Evolutionary conservation across 2,797 vertebrate species (phyloP).

Genomic region (Platyrinchus mystaceus): DNA sequence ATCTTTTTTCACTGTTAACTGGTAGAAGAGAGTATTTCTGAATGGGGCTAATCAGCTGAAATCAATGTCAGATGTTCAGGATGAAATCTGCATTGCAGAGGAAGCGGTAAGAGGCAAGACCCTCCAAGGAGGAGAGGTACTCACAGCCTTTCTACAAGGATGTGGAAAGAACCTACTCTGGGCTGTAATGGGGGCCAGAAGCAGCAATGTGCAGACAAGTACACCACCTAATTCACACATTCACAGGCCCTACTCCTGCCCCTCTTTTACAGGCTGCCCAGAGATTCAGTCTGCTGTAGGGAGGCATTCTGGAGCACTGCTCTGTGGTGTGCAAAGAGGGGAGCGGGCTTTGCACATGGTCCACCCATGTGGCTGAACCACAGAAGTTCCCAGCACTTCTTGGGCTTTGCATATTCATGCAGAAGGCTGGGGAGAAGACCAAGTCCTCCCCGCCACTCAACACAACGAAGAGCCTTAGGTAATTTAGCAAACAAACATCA

Average conservation of each 20-base stretch:
- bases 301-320: slow-evolving; percentile 1
- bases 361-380: not conserved
- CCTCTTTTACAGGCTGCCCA: not conserved
- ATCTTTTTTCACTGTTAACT: not conserved
- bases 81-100: slow-evolving; percentile 6
- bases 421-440: slow-evolving; percentile 13
- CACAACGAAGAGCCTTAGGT: slow-evolving; percentile 57
- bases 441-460: not conserved
- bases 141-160: not conserved
- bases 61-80: not conserved
- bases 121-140: not conserved
- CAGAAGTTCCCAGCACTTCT: slow-evolving; percentile 59
- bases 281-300: not conserved
- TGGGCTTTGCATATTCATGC: slow-evolving; percentile 60
- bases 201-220: slow-evolving; percentile 29
- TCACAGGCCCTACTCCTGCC: not conserved
- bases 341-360: not conserved
- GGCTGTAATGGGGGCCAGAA: slow-evolving; percentile 15
- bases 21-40: slow-evolving; percentile 1
- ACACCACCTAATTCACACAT: slow-evolving; percentile 1
- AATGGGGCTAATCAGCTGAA: not conserved
- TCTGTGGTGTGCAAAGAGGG: not conserved
- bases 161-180: not conserved
- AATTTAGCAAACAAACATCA: slow-evolving; percentile 61
- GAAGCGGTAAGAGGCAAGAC: not conserved